Conservation (phyloP, 2,113 vertebrate species). For the Silurus glanis region DNA sequence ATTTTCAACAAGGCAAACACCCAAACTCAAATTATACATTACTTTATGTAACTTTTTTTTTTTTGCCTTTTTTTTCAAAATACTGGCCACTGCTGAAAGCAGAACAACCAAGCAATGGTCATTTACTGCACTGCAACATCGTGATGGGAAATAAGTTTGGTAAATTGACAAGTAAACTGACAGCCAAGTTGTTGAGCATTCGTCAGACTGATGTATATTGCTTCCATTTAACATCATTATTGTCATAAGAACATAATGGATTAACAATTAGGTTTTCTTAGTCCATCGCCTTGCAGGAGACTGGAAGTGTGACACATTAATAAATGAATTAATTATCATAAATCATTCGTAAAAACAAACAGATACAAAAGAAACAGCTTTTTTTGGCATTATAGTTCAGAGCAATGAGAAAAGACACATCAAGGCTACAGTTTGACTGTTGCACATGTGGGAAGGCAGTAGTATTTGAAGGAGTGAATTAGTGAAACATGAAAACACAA, state of each 20-base stretch:
- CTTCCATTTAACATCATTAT: constrained; percentile 35
- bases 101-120: background rate
- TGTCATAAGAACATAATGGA: constrained; percentile 28
- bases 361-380: constrained; percentile 13
- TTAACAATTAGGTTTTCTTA: constrained; percentile 22
- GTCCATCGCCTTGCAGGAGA: constrained; percentile 31
- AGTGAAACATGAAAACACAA: constrained; percentile 29
- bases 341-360: constrained; percentile 32
- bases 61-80: constrained; percentile 2
- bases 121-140: background rate
- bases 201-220: constrained; percentile 44
- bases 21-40: constrained; percentile 12
- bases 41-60: background rate
- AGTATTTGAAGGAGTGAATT: constrained; percentile 35
- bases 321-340: background rate
- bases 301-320: constrained; percentile 27
- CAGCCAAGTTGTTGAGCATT: constrained; percentile 32
- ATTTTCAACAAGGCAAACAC: constrained; percentile 30
- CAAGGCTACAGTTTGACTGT: constrained; percentile 25
- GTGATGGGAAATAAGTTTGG: background rate
- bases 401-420: constrained; percentile 21
- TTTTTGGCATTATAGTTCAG: constrained; percentile 47
- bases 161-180: constrained; percentile 15
- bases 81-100: background rate
- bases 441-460: constrained; percentile 46